These are phyloP conservation scores for Champsocephalus gunnari DNA, from an alignment of 2,797 vertebrate species.

Conservation along the genomic window DNA sequence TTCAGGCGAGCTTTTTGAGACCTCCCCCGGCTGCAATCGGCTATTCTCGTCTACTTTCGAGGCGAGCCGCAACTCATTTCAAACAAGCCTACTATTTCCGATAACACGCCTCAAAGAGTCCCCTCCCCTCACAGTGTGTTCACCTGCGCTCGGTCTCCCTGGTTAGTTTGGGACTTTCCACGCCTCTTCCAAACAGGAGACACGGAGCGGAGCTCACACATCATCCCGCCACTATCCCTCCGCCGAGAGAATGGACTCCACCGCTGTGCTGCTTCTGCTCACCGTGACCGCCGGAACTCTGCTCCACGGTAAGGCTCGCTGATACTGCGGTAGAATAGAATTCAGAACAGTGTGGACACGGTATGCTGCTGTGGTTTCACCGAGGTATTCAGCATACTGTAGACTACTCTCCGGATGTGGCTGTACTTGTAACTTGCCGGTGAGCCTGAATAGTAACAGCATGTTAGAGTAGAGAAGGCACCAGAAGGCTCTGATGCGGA, in stretches of 20 bases:
- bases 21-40: no score
- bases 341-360: not conserved
- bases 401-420: no score
- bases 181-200: not conserved
- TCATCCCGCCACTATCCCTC: not conserved
- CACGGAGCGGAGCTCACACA: not conserved
- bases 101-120: not conserved
- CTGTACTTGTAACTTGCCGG: not conserved
- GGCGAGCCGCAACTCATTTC: no score
- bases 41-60: no score
- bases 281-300: slow-evolving; percentile 26
- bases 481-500: not conserved
- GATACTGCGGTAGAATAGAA: no score
- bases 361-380: not conserved
- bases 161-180: slow-evolving; percentile 50
- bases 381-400: fast-evolving
- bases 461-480: not conserved
- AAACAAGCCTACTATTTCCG: not conserved
- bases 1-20: no score
- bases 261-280: slow-evolving; percentile 36
- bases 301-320: slow-evolving; percentile 50
- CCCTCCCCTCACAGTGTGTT: not conserved
- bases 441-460: not conserved
- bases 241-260: slow-evolving; percentile 37
- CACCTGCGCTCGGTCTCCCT: slow-evolving; percentile 34